phyloP scores from a whole-genome alignment of 2,888 invertebrate species.

The Tethea ocularis region DNA sequence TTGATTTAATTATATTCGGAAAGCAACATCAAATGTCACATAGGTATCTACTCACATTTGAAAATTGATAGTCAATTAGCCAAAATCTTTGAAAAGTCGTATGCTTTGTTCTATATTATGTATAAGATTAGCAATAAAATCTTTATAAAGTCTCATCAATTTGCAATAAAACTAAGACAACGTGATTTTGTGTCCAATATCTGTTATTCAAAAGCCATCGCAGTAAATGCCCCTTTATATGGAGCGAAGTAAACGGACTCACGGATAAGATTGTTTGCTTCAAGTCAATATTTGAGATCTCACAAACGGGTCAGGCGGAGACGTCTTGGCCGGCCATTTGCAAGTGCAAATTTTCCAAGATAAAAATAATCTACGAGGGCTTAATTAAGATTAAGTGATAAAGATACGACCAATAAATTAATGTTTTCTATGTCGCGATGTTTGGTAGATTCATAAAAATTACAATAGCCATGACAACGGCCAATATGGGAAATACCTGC shows the following conservation, averaged over 20 bases:
- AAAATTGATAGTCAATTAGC: neutral
- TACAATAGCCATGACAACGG: neutral
- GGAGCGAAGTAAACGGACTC: slow-evolving; percentile 66
- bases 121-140: neutral
- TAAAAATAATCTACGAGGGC: slow-evolving; percentile 73
- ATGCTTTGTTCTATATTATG: neutral
- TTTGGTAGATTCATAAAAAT: neutral
- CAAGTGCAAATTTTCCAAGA: slow-evolving; percentile 79
- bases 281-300: slow-evolving; percentile 75
- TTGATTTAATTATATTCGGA: slow-evolving; percentile 21
- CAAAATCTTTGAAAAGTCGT: neutral
- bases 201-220: slow-evolving; percentile 20
- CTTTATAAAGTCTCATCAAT: neutral
- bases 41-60: neutral
- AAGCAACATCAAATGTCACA: slow-evolving; percentile 12
- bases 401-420: slow-evolving; percentile 48
- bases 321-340: slow-evolving; percentile 69
- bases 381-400: slow-evolving; percentile 71
- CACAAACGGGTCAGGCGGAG: slow-evolving; percentile 73
- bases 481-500: neutral
- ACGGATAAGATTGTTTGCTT: slow-evolving; percentile 76
- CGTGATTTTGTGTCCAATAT: neutral
- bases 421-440: slow-evolving; percentile 12
- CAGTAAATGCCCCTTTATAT: slow-evolving; percentile 45
- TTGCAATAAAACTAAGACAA: too few species aligned